Base-by-base conservation (phyloP, 2,113 vertebrate species). In the Centrocercus urophasianus region DNA sequence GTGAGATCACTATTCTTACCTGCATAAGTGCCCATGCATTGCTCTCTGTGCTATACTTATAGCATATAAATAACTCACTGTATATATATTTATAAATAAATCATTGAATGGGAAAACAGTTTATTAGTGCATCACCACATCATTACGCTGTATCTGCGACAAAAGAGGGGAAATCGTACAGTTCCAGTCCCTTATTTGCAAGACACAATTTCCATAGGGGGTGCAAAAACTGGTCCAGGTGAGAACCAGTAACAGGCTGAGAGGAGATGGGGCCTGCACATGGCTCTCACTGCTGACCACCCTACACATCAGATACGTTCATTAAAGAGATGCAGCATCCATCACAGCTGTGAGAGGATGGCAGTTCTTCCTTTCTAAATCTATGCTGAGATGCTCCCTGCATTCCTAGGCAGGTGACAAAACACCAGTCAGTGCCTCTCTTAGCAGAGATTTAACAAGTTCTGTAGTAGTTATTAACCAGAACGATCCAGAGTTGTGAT, bases 241-340 rank as follows among this genome's bases (percentile, higher is more conserved):
- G 40, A 69, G 43, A 60, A 57, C 8, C 43, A 81, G 32, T 25
- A 67, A 54, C 19, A 65, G 24, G 25, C 8, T 3, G 19, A 86
- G 56, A 42, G 47, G 34, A 64, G 42, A 48, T 2, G 40, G 13
- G 45, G 18, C 63, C 63, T 67, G n/a, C 48, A 38, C 36, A 52
- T 34, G 63, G 69, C 12, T 24, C 36, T 72, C 56, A 48, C 34
- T 64, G 4, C 28, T 32, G 21, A 38, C 10, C 25, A 57, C 18
- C 30, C 19, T 18, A 40, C 36, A 36, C 20, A 60, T 59, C 13
- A 0, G 1, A 12, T 7, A 13, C 4, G 11, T 14, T 13, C 38
- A 18, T 11, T 28, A 8, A 43, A 56, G 18, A 50, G 10, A 12
- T 13, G 45, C 56, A 74, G 5, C 5, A n/a, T 34, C 32, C 47